Evolutionary conservation across 37 sponge, comb jelly and placozoan species (phyloP).

Genomic region (Eunapius fragilis): DNA sequence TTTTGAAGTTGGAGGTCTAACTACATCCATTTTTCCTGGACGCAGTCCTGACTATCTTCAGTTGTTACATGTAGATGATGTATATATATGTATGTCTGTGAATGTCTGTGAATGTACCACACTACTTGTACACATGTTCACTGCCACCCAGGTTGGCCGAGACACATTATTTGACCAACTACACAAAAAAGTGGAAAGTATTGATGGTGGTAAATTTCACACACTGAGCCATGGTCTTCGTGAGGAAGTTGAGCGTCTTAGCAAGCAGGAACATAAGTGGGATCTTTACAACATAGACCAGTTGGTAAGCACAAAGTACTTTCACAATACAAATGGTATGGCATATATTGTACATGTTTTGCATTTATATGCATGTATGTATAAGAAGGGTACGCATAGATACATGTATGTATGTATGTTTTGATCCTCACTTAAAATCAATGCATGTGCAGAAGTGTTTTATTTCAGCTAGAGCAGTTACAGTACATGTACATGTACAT

Average conservation of each 20-base stretch:
- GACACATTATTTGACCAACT: constrained; percentile 80
- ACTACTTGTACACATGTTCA: background rate
- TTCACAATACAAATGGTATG: background rate
- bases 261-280: constrained; percentile 70
- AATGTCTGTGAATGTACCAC: too few relatives aligned
- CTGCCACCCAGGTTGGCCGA: constrained; percentile 60
- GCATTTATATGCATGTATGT: background rate
- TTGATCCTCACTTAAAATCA: too few relatives aligned
- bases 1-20: too few relatives aligned
- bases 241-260: constrained; percentile 72
- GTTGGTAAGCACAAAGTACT: constrained; percentile 47
- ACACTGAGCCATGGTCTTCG: constrained; percentile 72
- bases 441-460: too few relatives aligned
- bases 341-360: background rate
- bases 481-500: too few relatives aligned
- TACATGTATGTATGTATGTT: constrained; percentile 69
- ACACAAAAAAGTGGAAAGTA: constrained; percentile 55
- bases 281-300: constrained; percentile 77
- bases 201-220: constrained; percentile 61
- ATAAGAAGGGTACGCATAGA: background rate
- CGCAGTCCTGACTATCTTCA: too few relatives aligned
- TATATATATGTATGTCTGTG: too few relatives aligned
- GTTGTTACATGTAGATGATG: too few relatives aligned
- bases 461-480: too few relatives aligned
- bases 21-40: too few relatives aligned